Conservation (phyloP, 2,113 vertebrate species). For the Macquaria australasica region DNA sequence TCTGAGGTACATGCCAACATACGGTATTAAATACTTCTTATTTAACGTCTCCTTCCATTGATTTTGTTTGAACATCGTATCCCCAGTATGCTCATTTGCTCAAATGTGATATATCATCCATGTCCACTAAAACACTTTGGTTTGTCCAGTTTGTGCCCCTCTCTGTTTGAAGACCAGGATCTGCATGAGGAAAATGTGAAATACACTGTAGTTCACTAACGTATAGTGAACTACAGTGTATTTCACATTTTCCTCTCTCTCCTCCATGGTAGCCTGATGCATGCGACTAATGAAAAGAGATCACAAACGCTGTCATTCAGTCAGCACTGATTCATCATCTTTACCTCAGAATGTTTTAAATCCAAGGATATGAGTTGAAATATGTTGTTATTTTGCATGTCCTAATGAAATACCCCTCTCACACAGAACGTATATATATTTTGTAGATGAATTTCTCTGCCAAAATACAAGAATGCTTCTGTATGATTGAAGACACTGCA, state of each 20-base stretch:
- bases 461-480: conserved; percentile 38
- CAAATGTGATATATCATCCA: conserved; percentile 30
- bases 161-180: conserved; percentile 35
- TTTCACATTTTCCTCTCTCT: conserved; percentile 38
- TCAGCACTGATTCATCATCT: conserved; percentile 52
- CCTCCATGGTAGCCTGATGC: conserved; percentile 31
- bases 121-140: conserved; percentile 37
- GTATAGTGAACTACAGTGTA: conserved; percentile 10
- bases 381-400: conserved; percentile 29
- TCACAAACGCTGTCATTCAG: conserved; percentile 51
- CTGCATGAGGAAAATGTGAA: no score
- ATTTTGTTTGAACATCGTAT: conserved; percentile 33
- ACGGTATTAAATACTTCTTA: conserved; percentile 17
- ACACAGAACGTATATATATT: conserved; percentile 17
- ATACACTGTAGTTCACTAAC: no score
- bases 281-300: conserved; percentile 51
- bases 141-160: conserved; percentile 30
- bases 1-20: conserved; percentile 28
- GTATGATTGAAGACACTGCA: conserved; percentile 45
- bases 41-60: conserved; percentile 31
- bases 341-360: conserved; percentile 38
- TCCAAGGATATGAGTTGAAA: conserved; percentile 35
- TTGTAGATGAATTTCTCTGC: conserved; percentile 7
- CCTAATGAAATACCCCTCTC: conserved; percentile 25
- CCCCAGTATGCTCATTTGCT: conserved; percentile 35